Conservation (phyloP, 2,888 invertebrate species). For the Napeogenes sylphis region DNA sequence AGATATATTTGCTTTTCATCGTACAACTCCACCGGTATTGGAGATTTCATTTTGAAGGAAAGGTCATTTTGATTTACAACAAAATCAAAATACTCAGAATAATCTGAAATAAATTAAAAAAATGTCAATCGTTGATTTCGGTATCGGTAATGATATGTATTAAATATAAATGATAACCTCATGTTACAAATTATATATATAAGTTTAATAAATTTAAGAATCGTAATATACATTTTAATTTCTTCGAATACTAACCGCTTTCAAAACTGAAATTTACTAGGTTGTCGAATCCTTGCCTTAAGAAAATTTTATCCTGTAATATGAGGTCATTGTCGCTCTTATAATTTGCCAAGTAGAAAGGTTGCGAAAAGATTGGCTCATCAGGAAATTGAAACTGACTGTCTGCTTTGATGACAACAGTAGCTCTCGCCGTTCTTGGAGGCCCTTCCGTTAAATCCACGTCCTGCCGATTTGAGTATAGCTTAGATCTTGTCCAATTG, state of each 20-base stretch:
- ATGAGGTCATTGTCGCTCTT: slow-evolving; percentile 43
- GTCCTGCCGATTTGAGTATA: slow-evolving; percentile 40
- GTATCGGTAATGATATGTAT: too few relatives aligned
- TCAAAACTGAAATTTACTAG: slow-evolving; percentile 51
- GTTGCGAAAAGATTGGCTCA: slow-evolving; percentile 61
- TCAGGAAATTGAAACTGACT: slow-evolving; percentile 59
- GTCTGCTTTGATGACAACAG: slow-evolving; percentile 55
- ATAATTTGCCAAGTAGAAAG: slow-evolving; percentile 67
- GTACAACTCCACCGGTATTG: slow-evolving; percentile 41
- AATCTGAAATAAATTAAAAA: slow-evolving; percentile 41
- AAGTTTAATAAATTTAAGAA: too few relatives aligned
- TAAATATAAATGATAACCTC: too few relatives aligned
- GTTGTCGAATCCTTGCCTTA: slow-evolving; percentile 56
- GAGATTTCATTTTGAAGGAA: slow-evolving; percentile 39
- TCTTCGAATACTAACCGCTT: slow-evolving; percentile 46
- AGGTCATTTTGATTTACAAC: slow-evolving; percentile 38
- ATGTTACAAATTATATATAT: too few relatives aligned
- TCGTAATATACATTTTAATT: too few relatives aligned
- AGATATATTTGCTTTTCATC: slow-evolving; percentile 46
- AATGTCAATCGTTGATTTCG: too few relatives aligned
- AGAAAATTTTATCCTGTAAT: slow-evolving; percentile 45
- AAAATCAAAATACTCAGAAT: slow-evolving; percentile 42
- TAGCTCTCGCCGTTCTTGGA: slow-evolving; percentile 42
- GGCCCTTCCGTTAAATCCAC: slow-evolving; percentile 54
- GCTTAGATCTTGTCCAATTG: too few relatives aligned